A percentile compares a stretch with the other conserved stretches of the same genome.
These are phyloP conservation scores for Embiotoca jacksoni DNA, from an alignment of 2,113 vertebrate genomes.

Conservation along the genomic window DNA sequence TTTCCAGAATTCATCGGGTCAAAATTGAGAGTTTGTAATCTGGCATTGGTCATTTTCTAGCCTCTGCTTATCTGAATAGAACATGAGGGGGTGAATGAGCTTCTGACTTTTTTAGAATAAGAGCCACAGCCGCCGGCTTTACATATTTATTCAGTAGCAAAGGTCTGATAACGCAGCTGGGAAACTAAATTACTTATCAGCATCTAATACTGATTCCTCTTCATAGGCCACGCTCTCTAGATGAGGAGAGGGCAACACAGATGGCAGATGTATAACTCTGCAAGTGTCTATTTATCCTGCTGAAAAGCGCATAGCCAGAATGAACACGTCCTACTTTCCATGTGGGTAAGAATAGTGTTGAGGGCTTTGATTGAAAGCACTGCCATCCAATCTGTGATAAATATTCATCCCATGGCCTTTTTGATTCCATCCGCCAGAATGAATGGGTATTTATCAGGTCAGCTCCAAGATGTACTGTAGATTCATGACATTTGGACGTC, in stretches of 20 bases:
- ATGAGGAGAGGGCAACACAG: conserved; percentile 48
- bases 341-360: conserved; percentile 47
- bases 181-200: conserved; percentile 75
- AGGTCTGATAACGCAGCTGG: conserved; percentile 67
- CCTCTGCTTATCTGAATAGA: conserved; percentile 72
- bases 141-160: conserved; percentile 77
- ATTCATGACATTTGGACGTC: conserved; percentile 65
- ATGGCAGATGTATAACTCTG: conserved; percentile 53
- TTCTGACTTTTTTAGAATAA: conserved; percentile 65
- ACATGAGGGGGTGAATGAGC: conserved; percentile 65
- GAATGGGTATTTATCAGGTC: conserved; percentile 60
- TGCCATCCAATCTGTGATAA: conserved; percentile 64
- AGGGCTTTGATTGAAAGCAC: conserved; percentile 65
- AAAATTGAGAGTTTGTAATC: conserved; percentile 68
- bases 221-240: conserved; percentile 55
- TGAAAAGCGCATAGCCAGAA: conserved; percentile 42
- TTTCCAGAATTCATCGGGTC: conserved; percentile 27
- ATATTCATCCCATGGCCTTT: conserved; percentile 76
- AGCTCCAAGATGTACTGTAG: conserved; percentile 30
- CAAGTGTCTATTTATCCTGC: conserved; percentile 57
- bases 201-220: conserved; percentile 62
- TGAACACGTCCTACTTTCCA: conserved; percentile 58
- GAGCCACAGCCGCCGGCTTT: conserved; percentile 51
- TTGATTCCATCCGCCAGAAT: conserved; percentile 62
- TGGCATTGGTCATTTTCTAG: conserved; percentile 55